A percentile compares a stretch with the other conserved stretches of the same genome.
Conservation (phyloP, 2,113 vertebrate genomes). For the Litocranius walleri region DNA sequence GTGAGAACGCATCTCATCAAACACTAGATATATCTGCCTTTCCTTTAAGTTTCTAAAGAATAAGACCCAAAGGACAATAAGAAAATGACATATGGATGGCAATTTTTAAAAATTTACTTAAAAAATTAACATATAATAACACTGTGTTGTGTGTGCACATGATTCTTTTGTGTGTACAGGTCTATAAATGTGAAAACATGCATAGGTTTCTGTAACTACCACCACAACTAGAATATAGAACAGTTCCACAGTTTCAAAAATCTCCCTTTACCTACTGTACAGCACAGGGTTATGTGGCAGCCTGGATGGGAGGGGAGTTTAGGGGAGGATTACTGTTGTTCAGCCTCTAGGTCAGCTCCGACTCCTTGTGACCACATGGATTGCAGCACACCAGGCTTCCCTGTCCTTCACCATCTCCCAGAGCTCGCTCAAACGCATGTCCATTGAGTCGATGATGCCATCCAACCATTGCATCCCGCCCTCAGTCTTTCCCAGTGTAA, state of each 20-base stretch:
- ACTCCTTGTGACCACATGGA: not conserved
- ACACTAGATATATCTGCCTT: not conserved
- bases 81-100: not conserved
- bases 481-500: not conserved
- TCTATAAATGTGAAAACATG: not conserved
- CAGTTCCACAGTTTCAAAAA: not conserved
- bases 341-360: rapidly evolving
- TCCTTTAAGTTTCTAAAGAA: not conserved
- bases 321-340: not conserved
- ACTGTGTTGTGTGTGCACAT: not conserved
- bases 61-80: not conserved
- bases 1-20: not conserved
- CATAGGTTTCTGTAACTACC: not conserved
- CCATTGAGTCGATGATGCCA: not conserved
- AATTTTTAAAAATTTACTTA: not conserved
- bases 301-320: not conserved
- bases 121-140: not conserved
- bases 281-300: not conserved
- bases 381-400: not conserved
- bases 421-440: not conserved
- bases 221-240: not conserved
- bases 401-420: not conserved
- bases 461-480: not conserved
- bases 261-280: not conserved
- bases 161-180: not conserved